phyloP scores from a whole-genome alignment of 1,140 invertebrate species.

The Papilio xuthus region DNA sequence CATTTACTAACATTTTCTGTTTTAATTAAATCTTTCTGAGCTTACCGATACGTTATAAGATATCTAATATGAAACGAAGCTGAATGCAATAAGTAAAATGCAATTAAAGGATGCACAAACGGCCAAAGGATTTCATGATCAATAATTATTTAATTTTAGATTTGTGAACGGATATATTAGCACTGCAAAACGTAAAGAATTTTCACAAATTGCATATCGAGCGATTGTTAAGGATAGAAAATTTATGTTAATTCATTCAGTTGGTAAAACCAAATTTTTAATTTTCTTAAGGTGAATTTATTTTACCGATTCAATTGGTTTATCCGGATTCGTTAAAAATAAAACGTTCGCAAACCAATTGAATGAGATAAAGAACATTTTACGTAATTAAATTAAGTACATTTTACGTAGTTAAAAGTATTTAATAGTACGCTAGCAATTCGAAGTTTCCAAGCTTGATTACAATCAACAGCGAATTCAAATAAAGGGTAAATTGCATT shows the following conservation, averaged over 20 bases:
- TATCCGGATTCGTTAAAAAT: neutral
- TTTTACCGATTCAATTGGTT: neutral
- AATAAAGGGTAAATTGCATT: constrained; percentile 14
- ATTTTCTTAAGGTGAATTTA: neutral
- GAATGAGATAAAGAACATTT: neutral
- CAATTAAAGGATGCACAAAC: neutral
- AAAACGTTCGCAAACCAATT: neutral
- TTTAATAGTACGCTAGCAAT: neutral
- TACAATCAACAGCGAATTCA: neutral
- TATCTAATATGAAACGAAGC: neutral
- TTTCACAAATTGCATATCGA: too few species aligned
- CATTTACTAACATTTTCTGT: neutral
- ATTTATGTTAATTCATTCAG: too few species aligned
- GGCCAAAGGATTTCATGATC: neutral
- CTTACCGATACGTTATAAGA: neutral
- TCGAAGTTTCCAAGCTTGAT: neutral
- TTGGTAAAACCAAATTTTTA: too few species aligned
- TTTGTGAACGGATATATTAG: neutral
- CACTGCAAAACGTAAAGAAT: neutral
- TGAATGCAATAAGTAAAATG: neutral
- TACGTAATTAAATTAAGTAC: neutral
- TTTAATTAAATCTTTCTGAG: neutral
- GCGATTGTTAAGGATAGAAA: too few species aligned
- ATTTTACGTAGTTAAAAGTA: neutral
- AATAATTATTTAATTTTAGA: neutral